Evolutionary conservation across 2,797 vertebrate species (phyloP).

Genomic region (Lagorchestes hirsutus): DNA sequence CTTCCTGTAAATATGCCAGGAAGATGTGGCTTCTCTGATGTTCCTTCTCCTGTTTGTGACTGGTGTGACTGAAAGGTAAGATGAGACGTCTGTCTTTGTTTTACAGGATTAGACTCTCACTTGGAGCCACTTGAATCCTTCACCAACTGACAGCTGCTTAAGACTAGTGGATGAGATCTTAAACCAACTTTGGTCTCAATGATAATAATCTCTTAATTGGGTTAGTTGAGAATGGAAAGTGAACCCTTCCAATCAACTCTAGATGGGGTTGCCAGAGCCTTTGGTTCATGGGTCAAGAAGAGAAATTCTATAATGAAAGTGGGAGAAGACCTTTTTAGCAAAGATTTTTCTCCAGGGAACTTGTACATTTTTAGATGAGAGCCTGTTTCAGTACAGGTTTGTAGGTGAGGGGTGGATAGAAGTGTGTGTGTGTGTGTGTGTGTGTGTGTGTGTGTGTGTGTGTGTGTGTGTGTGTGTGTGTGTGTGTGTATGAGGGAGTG

Average conservation of each 20-base stretch:
- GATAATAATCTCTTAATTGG: neutral
- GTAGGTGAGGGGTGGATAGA: neutral
- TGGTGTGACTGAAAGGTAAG: neutral
- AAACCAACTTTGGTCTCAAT: neutral
- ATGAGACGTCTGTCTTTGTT: neutral
- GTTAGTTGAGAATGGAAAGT: constrained; percentile 9
- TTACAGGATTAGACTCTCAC: constrained; percentile 10
- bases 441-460: rapidly evolving
- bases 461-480: constrained; percentile 14
- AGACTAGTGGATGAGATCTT: neutral
- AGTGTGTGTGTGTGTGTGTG: rapidly evolving
- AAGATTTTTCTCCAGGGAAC: constrained; percentile 19
- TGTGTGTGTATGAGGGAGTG: rapidly evolving
- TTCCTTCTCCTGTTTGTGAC: neutral
- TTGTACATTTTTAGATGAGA: neutral
- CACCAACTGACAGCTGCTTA: constrained; percentile 11
- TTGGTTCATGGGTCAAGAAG: neutral
- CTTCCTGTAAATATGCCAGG: neutral
- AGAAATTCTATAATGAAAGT: neutral
- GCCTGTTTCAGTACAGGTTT: neutral
- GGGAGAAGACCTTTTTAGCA: constrained; percentile 26
- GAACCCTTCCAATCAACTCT: neutral
- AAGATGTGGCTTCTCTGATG: constrained; percentile 10
- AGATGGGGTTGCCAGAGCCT: neutral
- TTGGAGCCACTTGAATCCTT: neutral